phyloP scores from a whole-genome alignment of 2,113 vertebrate species.

The Orientallactaga bullata region DNA sequence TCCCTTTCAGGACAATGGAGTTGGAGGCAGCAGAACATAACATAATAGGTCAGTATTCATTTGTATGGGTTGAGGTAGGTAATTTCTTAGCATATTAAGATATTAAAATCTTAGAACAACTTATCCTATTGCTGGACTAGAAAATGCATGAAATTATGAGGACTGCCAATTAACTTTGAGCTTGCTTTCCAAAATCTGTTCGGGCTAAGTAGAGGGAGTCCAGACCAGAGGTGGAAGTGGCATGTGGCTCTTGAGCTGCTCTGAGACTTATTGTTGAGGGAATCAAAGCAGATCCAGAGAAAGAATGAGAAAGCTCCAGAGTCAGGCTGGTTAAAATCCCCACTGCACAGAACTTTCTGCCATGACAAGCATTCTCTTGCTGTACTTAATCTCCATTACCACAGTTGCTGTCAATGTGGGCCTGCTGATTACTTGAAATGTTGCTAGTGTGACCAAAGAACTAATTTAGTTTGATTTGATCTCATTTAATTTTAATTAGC shows the following conservation, averaged over 20 bases:
- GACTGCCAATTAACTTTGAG: background rate
- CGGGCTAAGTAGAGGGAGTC: background rate
- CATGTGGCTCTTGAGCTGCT: background rate
- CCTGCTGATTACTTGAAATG: background rate
- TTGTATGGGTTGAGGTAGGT: slow-evolving; percentile 37
- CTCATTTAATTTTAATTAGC: background rate
- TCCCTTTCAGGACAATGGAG: background rate
- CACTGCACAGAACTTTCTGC: background rate
- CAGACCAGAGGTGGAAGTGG: background rate
- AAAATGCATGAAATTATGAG: slow-evolving; percentile 29
- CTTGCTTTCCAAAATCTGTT: background rate
- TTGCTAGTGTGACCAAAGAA: background rate
- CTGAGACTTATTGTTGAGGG: background rate
- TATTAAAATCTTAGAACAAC: slow-evolving; percentile 25
- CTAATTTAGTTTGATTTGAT: background rate
- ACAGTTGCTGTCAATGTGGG: background rate
- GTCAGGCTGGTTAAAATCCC: background rate
- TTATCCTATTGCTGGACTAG: background rate
- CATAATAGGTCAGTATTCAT: background rate
- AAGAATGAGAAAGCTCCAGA: background rate
- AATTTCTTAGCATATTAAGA: background rate
- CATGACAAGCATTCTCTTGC: background rate
- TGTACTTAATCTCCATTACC: background rate
- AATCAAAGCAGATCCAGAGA: background rate
- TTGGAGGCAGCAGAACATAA: slow-evolving; percentile 16